These are phyloP conservation scores for Lithophane leautieri DNA, from an alignment of 2,888 invertebrate species.

Conservation along the genomic window DNA sequence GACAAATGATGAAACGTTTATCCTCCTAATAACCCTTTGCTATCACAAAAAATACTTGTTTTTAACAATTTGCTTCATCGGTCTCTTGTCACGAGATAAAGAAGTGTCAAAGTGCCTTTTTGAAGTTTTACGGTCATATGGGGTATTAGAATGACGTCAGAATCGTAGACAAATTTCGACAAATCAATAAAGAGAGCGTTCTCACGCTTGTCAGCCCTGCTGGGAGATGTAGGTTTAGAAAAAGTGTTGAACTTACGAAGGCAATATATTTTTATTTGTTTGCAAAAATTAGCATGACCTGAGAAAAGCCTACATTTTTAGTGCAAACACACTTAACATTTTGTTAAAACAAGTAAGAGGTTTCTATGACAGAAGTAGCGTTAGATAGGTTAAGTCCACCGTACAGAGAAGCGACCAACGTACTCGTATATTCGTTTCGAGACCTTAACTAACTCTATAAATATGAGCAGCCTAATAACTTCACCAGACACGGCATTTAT, in stretches of 20 bases:
- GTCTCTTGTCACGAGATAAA: too few species aligned
- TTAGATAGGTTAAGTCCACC: slow-evolving; percentile 21
- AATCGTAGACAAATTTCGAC: too few species aligned
- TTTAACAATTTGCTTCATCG: too few species aligned
- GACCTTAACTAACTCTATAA: slow-evolving; percentile 50
- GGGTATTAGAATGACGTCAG: too few species aligned
- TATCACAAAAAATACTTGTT: too few species aligned
- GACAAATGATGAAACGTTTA: slow-evolving; percentile 1
- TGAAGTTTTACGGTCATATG: too few species aligned
- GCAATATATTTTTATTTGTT: background rate
- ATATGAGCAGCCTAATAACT: slow-evolving; percentile 62
- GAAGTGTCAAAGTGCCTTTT: too few species aligned
- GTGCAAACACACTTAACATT: too few species aligned
- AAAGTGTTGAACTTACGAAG: background rate
- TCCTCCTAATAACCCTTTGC: background rate
- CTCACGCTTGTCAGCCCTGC: too few species aligned
- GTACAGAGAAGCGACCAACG: background rate
- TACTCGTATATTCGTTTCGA: slow-evolving; percentile 57
- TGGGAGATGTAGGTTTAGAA: background rate
- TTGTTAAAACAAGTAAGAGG: background rate
- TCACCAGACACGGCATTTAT: slow-evolving; percentile 48
- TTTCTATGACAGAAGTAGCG: background rate
- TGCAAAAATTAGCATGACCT: background rate
- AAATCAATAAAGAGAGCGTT: too few species aligned
- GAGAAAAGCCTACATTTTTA: background rate